Conservation (phyloP, 2,888 invertebrate genomes). For the Plagiodera versicolora region DNA sequence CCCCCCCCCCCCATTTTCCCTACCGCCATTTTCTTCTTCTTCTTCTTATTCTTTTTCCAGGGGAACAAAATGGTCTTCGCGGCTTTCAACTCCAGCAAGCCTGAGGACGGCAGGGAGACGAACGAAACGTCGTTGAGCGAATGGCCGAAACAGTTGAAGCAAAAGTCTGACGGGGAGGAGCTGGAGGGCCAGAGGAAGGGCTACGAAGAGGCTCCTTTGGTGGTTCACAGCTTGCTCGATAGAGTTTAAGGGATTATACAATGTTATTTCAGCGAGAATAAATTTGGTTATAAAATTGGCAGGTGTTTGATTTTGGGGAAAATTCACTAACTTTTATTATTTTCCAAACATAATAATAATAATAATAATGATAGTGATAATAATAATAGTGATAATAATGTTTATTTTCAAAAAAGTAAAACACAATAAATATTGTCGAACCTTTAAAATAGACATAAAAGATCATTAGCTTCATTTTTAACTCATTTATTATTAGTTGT, state of each 20-base stretch:
- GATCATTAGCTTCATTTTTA: too few species aligned
- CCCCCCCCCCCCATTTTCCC: too few species aligned
- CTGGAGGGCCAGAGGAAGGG: background rate
- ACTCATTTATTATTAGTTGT: background rate
- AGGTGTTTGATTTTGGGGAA: background rate
- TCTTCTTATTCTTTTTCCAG: constrained; percentile 7
- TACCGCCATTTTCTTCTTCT: constrained; percentile 7
- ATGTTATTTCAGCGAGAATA: background rate
- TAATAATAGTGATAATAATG: too few species aligned
- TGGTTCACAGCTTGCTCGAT: constrained; percentile 50
- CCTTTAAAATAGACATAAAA: too few species aligned
- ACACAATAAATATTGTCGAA: too few species aligned
- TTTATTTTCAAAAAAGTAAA: too few species aligned
- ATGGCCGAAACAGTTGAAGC: background rate
- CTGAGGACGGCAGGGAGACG: background rate
- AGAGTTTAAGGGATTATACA: constrained; percentile 23
- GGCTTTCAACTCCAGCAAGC: background rate
- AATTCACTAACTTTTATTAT: background rate
- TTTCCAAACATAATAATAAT: too few species aligned
- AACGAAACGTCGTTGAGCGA: background rate
- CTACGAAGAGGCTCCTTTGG: constrained; percentile 33
- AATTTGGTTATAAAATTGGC: background rate
- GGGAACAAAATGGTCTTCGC: constrained; percentile 10
- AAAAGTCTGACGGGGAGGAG: background rate
- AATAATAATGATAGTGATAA: too few species aligned